Evolutionary conservation across 2,113 vertebrate species (phyloP).

Genomic region (Lepus americanus): DNA sequence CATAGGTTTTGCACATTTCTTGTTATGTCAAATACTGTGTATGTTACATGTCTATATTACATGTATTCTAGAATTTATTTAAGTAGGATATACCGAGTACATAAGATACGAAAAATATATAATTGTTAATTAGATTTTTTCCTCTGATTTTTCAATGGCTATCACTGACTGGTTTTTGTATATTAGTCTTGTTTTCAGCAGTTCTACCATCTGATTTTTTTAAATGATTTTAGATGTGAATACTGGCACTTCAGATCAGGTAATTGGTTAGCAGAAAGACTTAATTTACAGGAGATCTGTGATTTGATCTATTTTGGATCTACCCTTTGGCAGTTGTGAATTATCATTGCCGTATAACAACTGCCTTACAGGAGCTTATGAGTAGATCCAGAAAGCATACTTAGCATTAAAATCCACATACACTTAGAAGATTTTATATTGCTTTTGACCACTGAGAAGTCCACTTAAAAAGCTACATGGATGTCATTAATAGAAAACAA

Average conservation of each 20-base stretch:
- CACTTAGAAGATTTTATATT: background rate
- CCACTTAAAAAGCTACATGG: background rate
- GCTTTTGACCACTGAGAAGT: background rate
- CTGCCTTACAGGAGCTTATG: background rate
- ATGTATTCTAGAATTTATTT: background rate
- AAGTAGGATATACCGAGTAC: background rate
- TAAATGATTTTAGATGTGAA: conserved; percentile 20
- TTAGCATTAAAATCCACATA: background rate
- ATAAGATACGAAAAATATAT: background rate
- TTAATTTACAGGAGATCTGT: background rate
- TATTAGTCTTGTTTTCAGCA: conserved; percentile 61
- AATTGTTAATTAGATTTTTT: background rate
- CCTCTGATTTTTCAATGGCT: background rate
- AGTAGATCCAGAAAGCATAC: background rate
- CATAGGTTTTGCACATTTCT: conserved; percentile 24
- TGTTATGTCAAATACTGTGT: background rate
- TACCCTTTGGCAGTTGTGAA: background rate
- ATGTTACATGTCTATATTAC: conserved; percentile 11
- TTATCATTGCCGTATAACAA: background rate
- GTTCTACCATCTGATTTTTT: conserved; percentile 38
- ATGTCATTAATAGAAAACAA: conserved; percentile 15
- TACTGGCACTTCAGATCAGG: background rate
- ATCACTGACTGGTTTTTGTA: background rate
- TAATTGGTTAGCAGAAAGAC: conserved; percentile 15
- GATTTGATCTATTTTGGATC: background rate